Percentiles rank a stretch among this genome's conserved stretches.
Conservation (phyloP, 2,113 vertebrate genomes). For the Rhadina sibilatrix region DNA sequence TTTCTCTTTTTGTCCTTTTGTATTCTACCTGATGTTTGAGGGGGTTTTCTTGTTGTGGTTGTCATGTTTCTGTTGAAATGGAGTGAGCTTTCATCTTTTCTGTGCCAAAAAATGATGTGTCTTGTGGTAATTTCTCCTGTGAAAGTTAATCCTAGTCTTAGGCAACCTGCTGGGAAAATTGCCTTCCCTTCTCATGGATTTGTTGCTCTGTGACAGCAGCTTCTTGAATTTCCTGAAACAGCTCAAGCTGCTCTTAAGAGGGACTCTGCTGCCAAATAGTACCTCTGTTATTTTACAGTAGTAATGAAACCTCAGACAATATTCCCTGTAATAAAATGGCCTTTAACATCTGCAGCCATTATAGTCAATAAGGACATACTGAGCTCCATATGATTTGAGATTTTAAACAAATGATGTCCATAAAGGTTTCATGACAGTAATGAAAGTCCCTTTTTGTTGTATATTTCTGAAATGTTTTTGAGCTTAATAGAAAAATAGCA, state of each 20-base stretch:
- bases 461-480: neutral
- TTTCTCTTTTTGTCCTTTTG: neutral
- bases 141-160: neutral
- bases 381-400: neutral
- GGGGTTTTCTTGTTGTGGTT: neutral
- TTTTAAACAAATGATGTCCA: neutral
- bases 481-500: neutral
- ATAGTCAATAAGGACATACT: neutral
- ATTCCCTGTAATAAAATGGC: neutral
- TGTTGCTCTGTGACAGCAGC: neutral
- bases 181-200: neutral
- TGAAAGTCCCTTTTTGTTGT: neutral
- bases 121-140: neutral
- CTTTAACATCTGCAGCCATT: neutral
- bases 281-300: neutral
- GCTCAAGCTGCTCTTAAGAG: neutral
- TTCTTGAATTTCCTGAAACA: neutral
- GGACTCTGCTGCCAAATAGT: neutral
- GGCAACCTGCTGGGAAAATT: conserved; percentile 2
- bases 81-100: neutral
- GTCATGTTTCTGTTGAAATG: neutral
- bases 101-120: neutral
- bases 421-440: neutral
- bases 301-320: neutral
- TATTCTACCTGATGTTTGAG: neutral